Evolutionary conservation across 2,888 invertebrate species (phyloP), one percentile per base, ranked within the genome.

Genomic region (Hydrotaea diabolus): DNA sequence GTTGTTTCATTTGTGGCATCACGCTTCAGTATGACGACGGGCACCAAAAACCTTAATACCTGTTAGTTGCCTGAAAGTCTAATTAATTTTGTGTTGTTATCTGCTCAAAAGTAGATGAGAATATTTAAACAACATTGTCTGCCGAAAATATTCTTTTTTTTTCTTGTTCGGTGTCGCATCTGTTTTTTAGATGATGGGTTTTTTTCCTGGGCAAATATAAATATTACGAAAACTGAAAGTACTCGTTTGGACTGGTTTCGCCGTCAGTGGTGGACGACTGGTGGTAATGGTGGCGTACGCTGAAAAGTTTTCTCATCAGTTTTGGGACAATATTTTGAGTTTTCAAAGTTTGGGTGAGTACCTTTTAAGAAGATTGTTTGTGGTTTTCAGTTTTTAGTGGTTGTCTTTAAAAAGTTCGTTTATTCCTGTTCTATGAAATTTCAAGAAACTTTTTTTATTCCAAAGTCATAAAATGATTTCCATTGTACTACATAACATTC

Each of bases 51-150:
- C 36, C 36, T 31, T 77, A 69, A 59, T 81, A 81, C 84, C 84
- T 81, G 78, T 21, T 72, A 49, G 26, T 78, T 77, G 55, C 59
- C 69, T 19, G 46, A 15, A 17, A 64, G 77, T 77, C 82, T 82
- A 85, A 82, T 82, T 85, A 85, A 74, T 80, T 82, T 80, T 85
- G 49, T 46, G 53, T 19, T 23, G 21, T 46, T 74, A 5, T n/a
- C 43, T 55, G 74, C 11, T 23, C 13, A 43, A 74, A 69, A 82
- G 53, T 66, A 66, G 73, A 21, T 79, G 73, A 69, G 69, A 73
- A 81, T 74, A 55, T 79, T 79, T 80, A 69, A 71, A 80, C 13
- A 57, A 78, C 36, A 55, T 77, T 85, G 62, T 82, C 62, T 80
- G 46, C 55, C 53, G 49, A 17, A 53, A 81, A 64, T 75, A 53